Evolutionary conservation across 2,888 invertebrate species (phyloP).

Genomic region (Aleiodes testaceus): DNA sequence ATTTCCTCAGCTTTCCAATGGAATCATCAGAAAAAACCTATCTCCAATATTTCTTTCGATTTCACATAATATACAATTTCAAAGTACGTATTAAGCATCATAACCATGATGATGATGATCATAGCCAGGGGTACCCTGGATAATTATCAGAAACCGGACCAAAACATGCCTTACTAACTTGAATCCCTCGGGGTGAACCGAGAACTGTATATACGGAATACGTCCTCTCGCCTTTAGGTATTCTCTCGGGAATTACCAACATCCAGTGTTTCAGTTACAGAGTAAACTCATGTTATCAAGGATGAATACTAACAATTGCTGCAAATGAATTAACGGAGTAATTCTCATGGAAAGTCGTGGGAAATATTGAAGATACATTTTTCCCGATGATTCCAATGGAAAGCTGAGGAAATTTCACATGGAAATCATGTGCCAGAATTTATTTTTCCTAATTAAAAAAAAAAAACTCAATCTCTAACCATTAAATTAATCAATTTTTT

Average conservation of each 20-base stretch:
- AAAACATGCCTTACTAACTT: constrained; percentile 39
- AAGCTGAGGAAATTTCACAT: too few relatives aligned
- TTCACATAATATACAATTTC: too few relatives aligned
- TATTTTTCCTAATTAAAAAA: too few relatives aligned
- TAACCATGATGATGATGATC: constrained; percentile 42
- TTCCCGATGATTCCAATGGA: too few relatives aligned
- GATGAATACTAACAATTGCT: constrained; percentile 16
- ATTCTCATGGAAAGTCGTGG: too few relatives aligned
- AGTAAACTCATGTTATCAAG: background rate
- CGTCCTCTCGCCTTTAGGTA: constrained; percentile 15
- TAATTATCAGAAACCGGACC: constrained; percentile 47
- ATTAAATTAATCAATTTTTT: too few relatives aligned
- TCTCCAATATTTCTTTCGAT: too few relatives aligned
- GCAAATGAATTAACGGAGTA: constrained; percentile 14
- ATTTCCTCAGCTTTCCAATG: too few relatives aligned
- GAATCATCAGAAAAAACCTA: too few relatives aligned
- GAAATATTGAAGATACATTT: too few relatives aligned
- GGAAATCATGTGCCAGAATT: too few relatives aligned
- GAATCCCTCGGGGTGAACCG: constrained; percentile 31
- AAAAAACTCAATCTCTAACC: too few relatives aligned
- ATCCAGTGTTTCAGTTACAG: constrained; percentile 19
- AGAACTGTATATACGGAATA: background rate
- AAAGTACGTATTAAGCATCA: constrained; percentile 46
- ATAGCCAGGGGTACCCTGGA: constrained; percentile 47
- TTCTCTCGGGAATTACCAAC: constrained; percentile 14